phyloP scores from a whole-genome alignment of 2,797 vertebrate genomes.

The Melanotaenia trifasciata region DNA sequence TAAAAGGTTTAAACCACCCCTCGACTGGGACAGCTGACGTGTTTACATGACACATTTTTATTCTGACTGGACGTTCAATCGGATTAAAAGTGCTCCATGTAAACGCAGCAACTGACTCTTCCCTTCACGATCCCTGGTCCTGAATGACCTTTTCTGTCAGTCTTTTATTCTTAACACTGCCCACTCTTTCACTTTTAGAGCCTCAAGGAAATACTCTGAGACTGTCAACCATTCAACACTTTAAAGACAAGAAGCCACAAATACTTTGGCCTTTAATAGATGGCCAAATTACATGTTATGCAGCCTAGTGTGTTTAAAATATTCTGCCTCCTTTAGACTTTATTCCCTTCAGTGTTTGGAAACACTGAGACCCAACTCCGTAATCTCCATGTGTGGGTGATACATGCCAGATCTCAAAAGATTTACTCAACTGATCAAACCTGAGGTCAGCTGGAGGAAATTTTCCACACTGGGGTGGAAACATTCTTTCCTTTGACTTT shows the following conservation, averaged over 20 bases:
- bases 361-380: constrained; percentile 21
- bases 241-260: not conserved
- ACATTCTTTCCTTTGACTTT: constrained; percentile 11
- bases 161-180: not conserved
- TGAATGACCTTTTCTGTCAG: no score
- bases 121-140: no score
- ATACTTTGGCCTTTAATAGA: not conserved
- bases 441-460: constrained; percentile 34
- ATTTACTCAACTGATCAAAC: constrained; percentile 36
- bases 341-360: constrained; percentile 31
- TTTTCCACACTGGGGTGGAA: constrained; percentile 42
- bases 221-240: not conserved
- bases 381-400: constrained; percentile 32
- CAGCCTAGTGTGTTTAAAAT: not conserved
- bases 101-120: no score
- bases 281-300: not conserved
- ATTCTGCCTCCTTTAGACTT: constrained; percentile 12
- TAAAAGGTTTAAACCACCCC: no score
- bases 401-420: constrained; percentile 30
- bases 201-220: not conserved
- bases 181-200: not conserved
- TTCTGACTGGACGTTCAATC: no score
- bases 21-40: no score
- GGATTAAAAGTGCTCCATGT: no score
- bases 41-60: no score